Evolutionary conservation across 2,797 vertebrate species (phyloP), one percentile per base, ranked within the genome.

Genomic region (Dallia pectoralis): DNA sequence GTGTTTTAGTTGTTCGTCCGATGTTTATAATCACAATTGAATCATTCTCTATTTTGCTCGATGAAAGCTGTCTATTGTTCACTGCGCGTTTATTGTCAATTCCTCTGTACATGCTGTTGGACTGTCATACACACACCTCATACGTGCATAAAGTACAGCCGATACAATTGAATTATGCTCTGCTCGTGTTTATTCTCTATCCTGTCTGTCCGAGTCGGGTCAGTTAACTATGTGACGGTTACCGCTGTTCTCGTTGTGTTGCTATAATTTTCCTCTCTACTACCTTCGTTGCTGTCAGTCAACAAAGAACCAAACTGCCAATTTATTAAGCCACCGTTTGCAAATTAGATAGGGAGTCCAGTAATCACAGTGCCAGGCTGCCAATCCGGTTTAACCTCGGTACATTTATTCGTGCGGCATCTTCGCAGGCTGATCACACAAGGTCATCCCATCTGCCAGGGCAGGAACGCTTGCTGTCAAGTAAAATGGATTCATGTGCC

Each of bases 391-490:
- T 33, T 3, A 33, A 5, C 62, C 29, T 63, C 62, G 0, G 64
- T 66, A 18, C 33, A 40, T 44, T 59, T 27, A 22, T 49, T 61
- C 9, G 32, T 49, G 36, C 19, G 22, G 44, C 44, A 25, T 33
- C 14, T 16, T 69, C 63, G 44, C 59, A 64, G 18, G 27, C 44
- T 27, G 22, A 44, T 61, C 51, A 22, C 12, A 61, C 66, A 71
- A 71, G 56, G 72, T 40, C 63, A 53, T 67, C 40, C 51, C 59
- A 70, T 77, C 62, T 68, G 15, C 40, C 53, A 51, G 70, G 51
- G 69, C 67, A 30, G 66, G 22, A 67, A 29, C 40, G 44, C 15
- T 33, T 29, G 62, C 48, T 44, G 36, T 30, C n/a, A 44, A 70
- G 36, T 27, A 18, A 36, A 19, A 33, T 62, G 40, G 33, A 51